Percentiles rank a stretch among this genome's conserved stretches.
Evolutionary conservation across 1,140 invertebrate species (phyloP).

Genomic region (Euwallacea similis): DNA sequence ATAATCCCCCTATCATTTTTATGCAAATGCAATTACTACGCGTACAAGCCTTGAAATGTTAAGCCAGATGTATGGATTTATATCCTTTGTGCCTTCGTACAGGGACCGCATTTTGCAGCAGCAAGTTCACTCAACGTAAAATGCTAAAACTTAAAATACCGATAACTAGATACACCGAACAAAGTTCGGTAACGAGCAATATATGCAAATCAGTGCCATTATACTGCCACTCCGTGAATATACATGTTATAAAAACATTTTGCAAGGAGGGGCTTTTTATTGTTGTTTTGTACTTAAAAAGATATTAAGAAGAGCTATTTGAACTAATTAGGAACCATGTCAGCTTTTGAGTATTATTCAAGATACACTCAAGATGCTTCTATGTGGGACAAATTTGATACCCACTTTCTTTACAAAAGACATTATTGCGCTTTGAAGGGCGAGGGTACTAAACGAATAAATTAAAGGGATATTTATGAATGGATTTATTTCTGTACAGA

Average conservation of each 20-base stretch:
- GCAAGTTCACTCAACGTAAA: conserved; percentile 33
- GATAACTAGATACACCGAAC: conserved; percentile 37
- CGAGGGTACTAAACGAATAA: too few relatives aligned
- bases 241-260: conserved; percentile 39
- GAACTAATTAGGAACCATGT: background rate
- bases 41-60: conserved; percentile 18
- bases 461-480: too few relatives aligned
- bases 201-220: conserved; percentile 41
- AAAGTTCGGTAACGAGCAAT: conserved; percentile 40
- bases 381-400: too few relatives aligned
- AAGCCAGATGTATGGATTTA: conserved; percentile 25
- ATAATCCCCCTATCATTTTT: conserved; percentile 18
- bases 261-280: background rate
- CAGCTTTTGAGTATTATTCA: too few relatives aligned
- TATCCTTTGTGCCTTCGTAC: conserved; percentile 10
- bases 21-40: conserved; percentile 19
- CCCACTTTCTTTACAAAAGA: too few relatives aligned
- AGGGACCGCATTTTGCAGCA: conserved; percentile 6
- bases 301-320: conserved; percentile 6
- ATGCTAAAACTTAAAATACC: conserved; percentile 37
- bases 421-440: too few relatives aligned
- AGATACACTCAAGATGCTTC: too few relatives aligned
- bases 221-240: conserved; percentile 37
- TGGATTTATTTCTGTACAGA: too few relatives aligned
- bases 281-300: conserved; percentile 7